These are phyloP conservation scores for Pelagia noctiluca DNA, from an alignment of 30 jellyfish, hydroid and myxozoan species.

Conservation along the genomic window DNA sequence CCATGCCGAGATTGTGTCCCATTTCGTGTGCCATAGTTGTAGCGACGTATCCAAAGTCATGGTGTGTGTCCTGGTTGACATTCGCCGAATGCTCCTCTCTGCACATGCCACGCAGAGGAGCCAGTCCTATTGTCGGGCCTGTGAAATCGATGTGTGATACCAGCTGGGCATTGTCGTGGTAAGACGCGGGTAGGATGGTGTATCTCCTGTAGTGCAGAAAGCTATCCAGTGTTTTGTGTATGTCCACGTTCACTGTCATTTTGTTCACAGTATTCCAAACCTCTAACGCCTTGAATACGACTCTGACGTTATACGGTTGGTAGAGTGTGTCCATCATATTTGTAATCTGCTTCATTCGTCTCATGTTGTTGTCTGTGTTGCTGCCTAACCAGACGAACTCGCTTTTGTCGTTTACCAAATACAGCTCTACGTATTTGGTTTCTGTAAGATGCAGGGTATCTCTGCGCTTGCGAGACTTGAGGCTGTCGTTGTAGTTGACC, in stretches of 20 bases:
- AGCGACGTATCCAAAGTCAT: slow-evolving; percentile 55
- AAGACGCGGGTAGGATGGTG: slow-evolving; percentile 34
- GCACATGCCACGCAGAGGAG: slow-evolving; percentile 84
- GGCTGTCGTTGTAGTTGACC: background rate
- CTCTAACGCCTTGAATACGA: slow-evolving; percentile 77
- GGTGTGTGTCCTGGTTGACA: slow-evolving; percentile 76
- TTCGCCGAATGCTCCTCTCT: slow-evolving; percentile 55
- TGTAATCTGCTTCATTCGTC: slow-evolving; percentile 71
- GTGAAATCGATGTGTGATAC: slow-evolving; percentile 53
- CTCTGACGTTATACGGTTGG: slow-evolving; percentile 67
- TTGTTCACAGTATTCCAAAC: slow-evolving; percentile 71
- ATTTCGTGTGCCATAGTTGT: slow-evolving; percentile 88
- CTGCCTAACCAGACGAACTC: slow-evolving; percentile 57
- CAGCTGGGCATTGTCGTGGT: slow-evolving; percentile 78
- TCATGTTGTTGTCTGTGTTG: slow-evolving; percentile 43
- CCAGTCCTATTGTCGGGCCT: slow-evolving; percentile 88
- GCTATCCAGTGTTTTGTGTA: slow-evolving; percentile 13
- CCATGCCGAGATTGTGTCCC: slow-evolving; percentile 94
- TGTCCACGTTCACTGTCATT: slow-evolving; percentile 18
- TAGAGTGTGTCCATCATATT: slow-evolving; percentile 73
- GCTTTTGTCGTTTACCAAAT: slow-evolving; percentile 75
- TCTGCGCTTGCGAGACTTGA: background rate
- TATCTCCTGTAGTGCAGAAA: slow-evolving; percentile 58
- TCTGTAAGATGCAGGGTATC: slow-evolving; percentile 43
- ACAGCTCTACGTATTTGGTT: slow-evolving; percentile 82